Evolutionary conservation across 2,888 invertebrate species (phyloP), one percentile per base, ranked within the genome.

Genomic region (Morpho helenor): DNA sequence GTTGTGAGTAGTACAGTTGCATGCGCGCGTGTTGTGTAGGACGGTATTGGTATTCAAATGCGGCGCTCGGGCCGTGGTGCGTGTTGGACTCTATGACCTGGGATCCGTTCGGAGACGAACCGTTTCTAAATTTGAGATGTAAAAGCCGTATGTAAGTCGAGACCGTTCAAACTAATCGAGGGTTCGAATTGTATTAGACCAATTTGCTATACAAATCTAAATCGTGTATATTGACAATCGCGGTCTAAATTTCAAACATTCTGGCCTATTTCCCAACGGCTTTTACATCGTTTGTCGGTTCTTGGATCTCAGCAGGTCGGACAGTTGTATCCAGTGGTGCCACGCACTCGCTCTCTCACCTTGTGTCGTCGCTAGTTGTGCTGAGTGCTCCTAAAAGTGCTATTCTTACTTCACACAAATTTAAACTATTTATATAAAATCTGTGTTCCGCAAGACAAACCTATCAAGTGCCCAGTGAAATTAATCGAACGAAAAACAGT

Each of bases 21-120:
- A 89, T 89, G 90, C 89, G 88, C 91, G 87, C 87, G 88, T 89
- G 88, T 89, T 79, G 84, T 87, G 90, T 89, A 82, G 79, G 80
- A 82, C 81, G 90, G 93, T 93, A 93, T 93, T 93, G 93, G 93
- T 93, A 93, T 93, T 93, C 93, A 93, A 93, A 93, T 93, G 93
- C 93, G 91, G 88, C 88, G 87, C 85, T 89, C 87, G 88, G 85
- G 87, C 84, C 84, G 72, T 80, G 76, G 84, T 85, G 87, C 80
- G 81, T 83, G 85, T 79, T 62, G 73, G 71, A 74, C 74, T 68
- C 71, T 68, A 70, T 68, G 72, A 70, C 74, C 72, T 67, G 52
- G 63, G 64, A 63, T 64, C 59, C 57, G 57, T 56, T 59, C 56
- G 61, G 58, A 58, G 49, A 52, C 63, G 53, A 50, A 52, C 22